phyloP scores from a whole-genome alignment of 2,888 invertebrate genomes.

The Agrilus biguttatus region DNA sequence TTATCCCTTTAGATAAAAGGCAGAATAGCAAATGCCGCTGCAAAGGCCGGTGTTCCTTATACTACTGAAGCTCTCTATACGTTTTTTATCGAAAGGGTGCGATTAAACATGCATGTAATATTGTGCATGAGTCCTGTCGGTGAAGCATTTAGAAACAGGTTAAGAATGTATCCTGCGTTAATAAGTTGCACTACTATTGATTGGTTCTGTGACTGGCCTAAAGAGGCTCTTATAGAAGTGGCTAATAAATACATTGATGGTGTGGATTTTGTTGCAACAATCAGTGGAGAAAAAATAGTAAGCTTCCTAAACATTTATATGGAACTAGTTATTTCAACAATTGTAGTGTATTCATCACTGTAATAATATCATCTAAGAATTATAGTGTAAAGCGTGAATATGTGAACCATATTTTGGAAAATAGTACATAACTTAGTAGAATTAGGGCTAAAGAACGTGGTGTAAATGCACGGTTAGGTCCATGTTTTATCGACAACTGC shows the following conservation, averaged over 20 bases:
- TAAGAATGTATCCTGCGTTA: conserved; percentile 77
- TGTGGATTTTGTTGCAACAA: conserved; percentile 55
- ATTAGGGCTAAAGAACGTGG: too few relatives aligned
- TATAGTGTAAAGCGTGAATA: too few relatives aligned
- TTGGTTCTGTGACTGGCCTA: conserved; percentile 84
- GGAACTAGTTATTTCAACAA: neutral
- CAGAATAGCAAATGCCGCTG: conserved; percentile 42
- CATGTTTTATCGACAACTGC: too few relatives aligned
- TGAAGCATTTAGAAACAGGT: conserved; percentile 65
- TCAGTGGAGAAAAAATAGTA: conserved; percentile 46
- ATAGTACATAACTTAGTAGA: too few relatives aligned
- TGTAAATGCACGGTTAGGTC: too few relatives aligned
- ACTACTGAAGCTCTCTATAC: conserved; percentile 57
- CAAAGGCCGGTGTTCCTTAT: conserved; percentile 38
- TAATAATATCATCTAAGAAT: neutral
- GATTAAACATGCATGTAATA: conserved; percentile 63
- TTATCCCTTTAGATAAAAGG: conserved; percentile 32
- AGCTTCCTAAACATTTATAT: conserved; percentile 2
- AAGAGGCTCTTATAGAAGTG: conserved; percentile 77
- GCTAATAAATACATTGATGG: conserved; percentile 67
- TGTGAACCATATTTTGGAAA: too few relatives aligned
- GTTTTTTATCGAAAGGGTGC: conserved; percentile 63
- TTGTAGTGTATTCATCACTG: neutral
- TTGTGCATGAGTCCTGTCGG: conserved; percentile 84
- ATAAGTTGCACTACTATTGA: conserved; percentile 81